These are phyloP conservation scores for Caenorhabditis virilis DNA, from an alignment of 2,888 invertebrate species.

Conservation along the genomic window DNA sequence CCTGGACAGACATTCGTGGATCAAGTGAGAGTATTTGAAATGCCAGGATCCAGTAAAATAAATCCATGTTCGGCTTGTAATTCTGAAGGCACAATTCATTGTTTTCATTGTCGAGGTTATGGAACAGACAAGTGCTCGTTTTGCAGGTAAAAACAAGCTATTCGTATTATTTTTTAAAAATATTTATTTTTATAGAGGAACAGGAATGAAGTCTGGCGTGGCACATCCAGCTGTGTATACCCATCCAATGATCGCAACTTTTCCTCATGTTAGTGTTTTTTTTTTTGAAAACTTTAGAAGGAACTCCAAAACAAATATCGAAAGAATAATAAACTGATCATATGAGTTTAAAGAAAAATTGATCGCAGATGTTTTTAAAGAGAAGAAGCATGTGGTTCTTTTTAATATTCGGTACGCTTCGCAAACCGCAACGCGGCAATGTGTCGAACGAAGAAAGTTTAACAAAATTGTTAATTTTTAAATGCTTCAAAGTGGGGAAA, in stretches of 20 bases:
- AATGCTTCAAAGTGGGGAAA: too few species aligned
- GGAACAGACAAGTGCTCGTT: slow-evolving; percentile 67
- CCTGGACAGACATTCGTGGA: slow-evolving; percentile 60
- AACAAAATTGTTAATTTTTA: not conserved
- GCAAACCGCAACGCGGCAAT: too few species aligned
- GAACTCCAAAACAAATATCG: slow-evolving; percentile 2
- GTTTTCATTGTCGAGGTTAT: slow-evolving; percentile 67
- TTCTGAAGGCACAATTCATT: slow-evolving; percentile 62
- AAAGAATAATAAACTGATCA: not conserved
- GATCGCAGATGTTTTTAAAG: not conserved
- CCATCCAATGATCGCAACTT: slow-evolving; percentile 67
- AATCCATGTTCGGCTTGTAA: slow-evolving; percentile 60
- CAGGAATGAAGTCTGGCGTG: slow-evolving; percentile 69
- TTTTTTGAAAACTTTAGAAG: not conserved
- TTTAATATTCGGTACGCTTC: too few species aligned
- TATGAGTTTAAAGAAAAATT: too few species aligned
- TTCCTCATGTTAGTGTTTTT: slow-evolving; percentile 55
- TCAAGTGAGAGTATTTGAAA: slow-evolving; percentile 63
- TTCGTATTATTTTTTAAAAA: slow-evolving; percentile 4
- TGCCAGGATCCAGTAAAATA: slow-evolving; percentile 60
- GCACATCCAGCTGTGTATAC: slow-evolving; percentile 68
- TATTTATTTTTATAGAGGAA: slow-evolving; percentile 54
- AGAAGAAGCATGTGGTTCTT: not conserved
- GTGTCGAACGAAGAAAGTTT: too few species aligned
- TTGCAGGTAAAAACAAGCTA: slow-evolving; percentile 51